These are phyloP conservation scores for Python bivittatus DNA, from an alignment of 2,113 vertebrate genomes.

Conservation along the genomic window DNA sequence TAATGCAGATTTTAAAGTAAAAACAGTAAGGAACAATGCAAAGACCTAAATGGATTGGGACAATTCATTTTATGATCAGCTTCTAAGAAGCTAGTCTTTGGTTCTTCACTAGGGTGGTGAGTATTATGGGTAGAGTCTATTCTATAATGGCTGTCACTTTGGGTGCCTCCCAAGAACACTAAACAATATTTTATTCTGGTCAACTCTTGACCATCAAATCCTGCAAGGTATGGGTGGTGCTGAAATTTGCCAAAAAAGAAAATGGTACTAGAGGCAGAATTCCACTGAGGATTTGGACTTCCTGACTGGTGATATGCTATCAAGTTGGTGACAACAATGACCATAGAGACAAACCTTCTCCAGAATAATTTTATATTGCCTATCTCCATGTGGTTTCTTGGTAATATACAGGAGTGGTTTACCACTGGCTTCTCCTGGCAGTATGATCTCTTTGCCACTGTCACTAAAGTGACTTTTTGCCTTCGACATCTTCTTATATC, in stretches of 20 bases:
- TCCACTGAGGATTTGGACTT: no score
- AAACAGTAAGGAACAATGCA: not conserved
- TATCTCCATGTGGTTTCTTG: no score
- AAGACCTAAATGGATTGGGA: not conserved
- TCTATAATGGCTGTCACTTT: not conserved
- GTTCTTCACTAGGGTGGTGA: not conserved
- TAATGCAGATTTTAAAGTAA: not conserved
- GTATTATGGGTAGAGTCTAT: not conserved
- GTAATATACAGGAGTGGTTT: no score
- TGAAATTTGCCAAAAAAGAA: not conserved
- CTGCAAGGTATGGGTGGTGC: not conserved
- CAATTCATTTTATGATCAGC: not conserved
- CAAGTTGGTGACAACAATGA: no score
- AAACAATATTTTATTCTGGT: not conserved
- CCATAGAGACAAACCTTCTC: no score
- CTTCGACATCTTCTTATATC: no score
- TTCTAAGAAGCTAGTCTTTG: not conserved
- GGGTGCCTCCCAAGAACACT: not conserved
- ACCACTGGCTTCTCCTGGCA: no score
- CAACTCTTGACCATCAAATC: not conserved
- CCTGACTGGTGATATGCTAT: no score
- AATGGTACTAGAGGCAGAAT: no score
- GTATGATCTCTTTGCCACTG: no score
- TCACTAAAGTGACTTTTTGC: no score
- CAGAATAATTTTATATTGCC: no score